Base-by-base conservation (phyloP, 2,113 vertebrate genomes). In the Cololabis saira region DNA sequence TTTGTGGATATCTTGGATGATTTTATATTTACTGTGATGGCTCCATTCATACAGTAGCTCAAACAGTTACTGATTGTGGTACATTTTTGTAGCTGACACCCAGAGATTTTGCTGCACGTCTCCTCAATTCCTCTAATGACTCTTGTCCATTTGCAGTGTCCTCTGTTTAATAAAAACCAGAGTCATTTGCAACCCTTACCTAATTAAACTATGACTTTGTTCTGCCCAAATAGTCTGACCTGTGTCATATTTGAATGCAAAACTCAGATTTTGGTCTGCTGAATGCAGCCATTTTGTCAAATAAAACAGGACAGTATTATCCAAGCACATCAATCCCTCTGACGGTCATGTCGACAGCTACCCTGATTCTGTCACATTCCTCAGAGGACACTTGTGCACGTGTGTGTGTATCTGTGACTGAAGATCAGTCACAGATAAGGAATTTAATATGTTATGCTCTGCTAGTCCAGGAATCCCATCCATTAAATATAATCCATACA, bases 321-420 rank as follows among this genome's bases (percentile, higher is more conserved):
- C n/a, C n/a, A n/a, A n/a, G n/a, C 15, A 27, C 63, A 73, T 83
- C 67, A 60, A 33, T 82, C 78, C 71, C 42, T 14, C 13, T 10
- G 71, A 76, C 52, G 47, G 71, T 55, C 41, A 12, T 50, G 55
- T 18, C 67, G 79, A 81, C 71, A 78, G 61, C 63, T 51, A 44
- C 68, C 56, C 43, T 60, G 50, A 68, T 61, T 67, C 43, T 18
- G 33, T 52, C 65, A 71, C 45, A 75, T 61, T 72, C 53, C 48
- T 80, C 21, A 80, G 70, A 76, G 49, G 54, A 66, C 82, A 82
- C 78, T 60, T 85, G 77, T 37, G 19, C 50, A 24, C 74, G 53
- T 55, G 77, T 27, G 19, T 50, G 33, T 74, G 53, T 58, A 42
- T 59, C 53, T 41, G 61, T 47, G 16, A 53, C n/a, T n/a, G n/a